These are phyloP conservation scores for Stenopsyche tienmushanensis DNA, from an alignment of 1,140 invertebrate genomes.

Conservation along the genomic window DNA sequence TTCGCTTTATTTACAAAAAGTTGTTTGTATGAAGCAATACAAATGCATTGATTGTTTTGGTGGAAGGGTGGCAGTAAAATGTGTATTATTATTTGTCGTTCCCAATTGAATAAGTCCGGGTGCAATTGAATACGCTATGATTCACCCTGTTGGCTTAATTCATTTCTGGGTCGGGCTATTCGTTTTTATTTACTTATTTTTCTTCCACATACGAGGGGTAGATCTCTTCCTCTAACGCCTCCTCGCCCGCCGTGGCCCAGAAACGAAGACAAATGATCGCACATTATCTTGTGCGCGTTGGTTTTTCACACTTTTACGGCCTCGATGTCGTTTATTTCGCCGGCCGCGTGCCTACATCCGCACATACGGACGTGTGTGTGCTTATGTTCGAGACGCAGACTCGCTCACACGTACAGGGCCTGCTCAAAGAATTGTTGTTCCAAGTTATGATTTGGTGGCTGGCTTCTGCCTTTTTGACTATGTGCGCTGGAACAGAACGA, in stretches of 20 bases:
- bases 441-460: too few relatives aligned
- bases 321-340: too few relatives aligned
- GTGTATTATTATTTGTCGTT: neutral
- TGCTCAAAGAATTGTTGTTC: too few relatives aligned
- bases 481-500: neutral
- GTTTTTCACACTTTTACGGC: conserved; percentile 41
- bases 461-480: too few relatives aligned
- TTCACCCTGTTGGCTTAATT: neutral
- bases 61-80: too few relatives aligned
- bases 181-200: neutral
- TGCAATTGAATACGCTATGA: neutral
- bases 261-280: conserved; percentile 43
- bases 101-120: neutral
- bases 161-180: neutral
- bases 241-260: conserved; percentile 6
- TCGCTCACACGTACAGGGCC: too few relatives aligned
- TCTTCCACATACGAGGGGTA: neutral
- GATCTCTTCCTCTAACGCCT: neutral
- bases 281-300: conserved; percentile 40
- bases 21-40: too few relatives aligned
- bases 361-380: too few relatives aligned
- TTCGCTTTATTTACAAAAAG: too few relatives aligned
- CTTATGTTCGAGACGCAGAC: neutral
- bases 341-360: conserved; percentile 1
- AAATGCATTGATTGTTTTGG: too few relatives aligned